Base-by-base conservation (phyloP, 1,140 invertebrate species). In the Drosophila arizonae region DNA sequence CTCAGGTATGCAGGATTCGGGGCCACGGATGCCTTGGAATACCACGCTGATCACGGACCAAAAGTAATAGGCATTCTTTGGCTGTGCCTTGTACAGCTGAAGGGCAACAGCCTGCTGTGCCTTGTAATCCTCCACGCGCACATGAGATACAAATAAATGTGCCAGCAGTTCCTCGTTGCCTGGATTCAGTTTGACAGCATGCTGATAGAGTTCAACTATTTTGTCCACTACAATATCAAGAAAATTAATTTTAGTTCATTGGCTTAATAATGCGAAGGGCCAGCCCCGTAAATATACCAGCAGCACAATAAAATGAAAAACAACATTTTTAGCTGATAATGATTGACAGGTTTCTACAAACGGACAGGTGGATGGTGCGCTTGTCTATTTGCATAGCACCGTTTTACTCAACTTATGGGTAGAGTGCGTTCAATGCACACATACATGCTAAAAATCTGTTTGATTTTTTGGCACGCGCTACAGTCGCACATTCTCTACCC, bases 11-110 rank as follows among this genome's bases (percentile, higher is more conserved):
- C 92, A 92, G 28, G 80, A 91, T 33, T 92, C 93, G 13, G 91
- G 85, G 0, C 92, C 92, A 11, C 92, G 87, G n/a, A 93, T 90
- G 4, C 90, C 91, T 68, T 92, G 97, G 93, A 99, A 95, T 15
- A 99, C 95, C 89, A 98, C 95, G 91, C 97, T 98, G 96, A 99
- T 99, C 13, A 99, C 95, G 64, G 96, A 96, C 98, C 98, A 99
- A 92, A 98, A 99, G 91, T 98, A 99, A 92, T 99, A 99, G 0
- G 97, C 98, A 92, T 97, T 98, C 92, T 99, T 99, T 28, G 96
- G 95, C 90, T 95, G 96, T 30, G 97, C 92, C 93, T 98, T 98
- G 90, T 98, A 99, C 4, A 99, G 93, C 21, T 94, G 93, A 93
- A 99, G 94, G 1, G 98, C 98, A 8, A 96, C 95, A 68, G 96